These are phyloP conservation scores for Metellina segmentata DNA, from an alignment of 2,888 invertebrate species.

Conservation along the genomic window DNA sequence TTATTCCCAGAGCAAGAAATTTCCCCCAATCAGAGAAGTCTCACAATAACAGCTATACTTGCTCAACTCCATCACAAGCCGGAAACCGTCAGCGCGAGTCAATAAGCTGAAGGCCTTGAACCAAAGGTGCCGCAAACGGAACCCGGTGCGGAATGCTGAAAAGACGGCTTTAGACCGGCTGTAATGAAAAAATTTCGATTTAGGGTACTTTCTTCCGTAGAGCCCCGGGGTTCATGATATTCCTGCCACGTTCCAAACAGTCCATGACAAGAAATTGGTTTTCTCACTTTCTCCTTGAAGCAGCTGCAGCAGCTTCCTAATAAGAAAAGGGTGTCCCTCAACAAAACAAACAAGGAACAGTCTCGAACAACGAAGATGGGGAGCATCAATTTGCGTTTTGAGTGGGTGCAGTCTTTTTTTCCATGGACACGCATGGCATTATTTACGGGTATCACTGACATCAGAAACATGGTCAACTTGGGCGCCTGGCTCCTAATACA, in stretches of 20 bases:
- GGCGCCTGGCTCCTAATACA: too few species aligned
- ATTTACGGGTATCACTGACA: too few species aligned
- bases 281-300: background rate
- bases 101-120: too few species aligned
- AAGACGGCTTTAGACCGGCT: background rate
- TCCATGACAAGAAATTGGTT: conserved; percentile 36
- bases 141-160: background rate
- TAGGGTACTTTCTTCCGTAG: background rate
- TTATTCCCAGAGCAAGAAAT: too few species aligned
- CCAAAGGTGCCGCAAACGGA: too few species aligned
- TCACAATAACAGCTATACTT: too few species aligned
- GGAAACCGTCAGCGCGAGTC: too few species aligned
- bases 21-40: too few species aligned
- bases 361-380: background rate
- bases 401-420: background rate
- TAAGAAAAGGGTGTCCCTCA: background rate
- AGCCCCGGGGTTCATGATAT: background rate
- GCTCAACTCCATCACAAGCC: too few species aligned
- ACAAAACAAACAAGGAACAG: background rate
- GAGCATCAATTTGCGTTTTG: background rate
- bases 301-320: conserved; percentile 1
- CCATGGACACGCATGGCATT: background rate
- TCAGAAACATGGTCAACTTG: too few species aligned
- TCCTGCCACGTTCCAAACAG: conserved; percentile 24
- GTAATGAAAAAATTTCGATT: conserved; percentile 18